These are phyloP conservation scores for Eulemur mongoz DNA, from an alignment of 2,797 vertebrate species.

Conservation along the genomic window DNA sequence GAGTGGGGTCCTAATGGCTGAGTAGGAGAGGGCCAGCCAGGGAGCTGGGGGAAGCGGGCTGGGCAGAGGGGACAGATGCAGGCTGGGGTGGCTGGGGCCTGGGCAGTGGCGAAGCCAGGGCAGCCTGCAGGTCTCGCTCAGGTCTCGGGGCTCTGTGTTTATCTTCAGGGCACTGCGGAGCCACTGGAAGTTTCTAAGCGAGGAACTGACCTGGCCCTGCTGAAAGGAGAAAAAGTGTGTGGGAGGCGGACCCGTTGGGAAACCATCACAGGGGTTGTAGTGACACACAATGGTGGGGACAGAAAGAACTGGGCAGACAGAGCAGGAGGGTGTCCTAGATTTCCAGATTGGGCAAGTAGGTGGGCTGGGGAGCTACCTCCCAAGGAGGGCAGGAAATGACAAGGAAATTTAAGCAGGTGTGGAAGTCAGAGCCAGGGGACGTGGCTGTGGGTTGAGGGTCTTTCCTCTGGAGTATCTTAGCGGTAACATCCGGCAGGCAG, in stretches of 20 bases:
- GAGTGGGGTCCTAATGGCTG: background rate
- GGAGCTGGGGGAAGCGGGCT: background rate
- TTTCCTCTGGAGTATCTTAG: background rate
- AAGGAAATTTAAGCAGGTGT: background rate
- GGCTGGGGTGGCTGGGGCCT: background rate
- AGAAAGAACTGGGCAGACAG: background rate
- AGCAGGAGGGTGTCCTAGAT: background rate
- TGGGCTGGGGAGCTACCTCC: too few species aligned
- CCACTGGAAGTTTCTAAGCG: background rate
- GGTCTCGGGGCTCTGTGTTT: background rate
- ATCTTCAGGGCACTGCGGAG: background rate
- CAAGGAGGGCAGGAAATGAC: background rate
- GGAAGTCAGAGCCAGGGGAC: background rate
- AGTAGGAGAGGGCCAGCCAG: background rate
- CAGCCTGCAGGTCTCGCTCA: background rate
- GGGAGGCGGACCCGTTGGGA: background rate
- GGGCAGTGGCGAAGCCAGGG: fast-evolving
- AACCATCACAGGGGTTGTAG: background rate
- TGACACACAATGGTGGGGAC: background rate
- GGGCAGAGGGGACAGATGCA: background rate
- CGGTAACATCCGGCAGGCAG: background rate
- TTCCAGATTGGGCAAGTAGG: background rate
- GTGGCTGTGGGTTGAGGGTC: background rate
- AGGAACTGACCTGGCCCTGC: background rate
- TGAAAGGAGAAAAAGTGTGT: background rate